These are phyloP conservation scores for Sminthurinus aureus DNA, from an alignment of 2,888 invertebrate genomes.

Conservation along the genomic window DNA sequence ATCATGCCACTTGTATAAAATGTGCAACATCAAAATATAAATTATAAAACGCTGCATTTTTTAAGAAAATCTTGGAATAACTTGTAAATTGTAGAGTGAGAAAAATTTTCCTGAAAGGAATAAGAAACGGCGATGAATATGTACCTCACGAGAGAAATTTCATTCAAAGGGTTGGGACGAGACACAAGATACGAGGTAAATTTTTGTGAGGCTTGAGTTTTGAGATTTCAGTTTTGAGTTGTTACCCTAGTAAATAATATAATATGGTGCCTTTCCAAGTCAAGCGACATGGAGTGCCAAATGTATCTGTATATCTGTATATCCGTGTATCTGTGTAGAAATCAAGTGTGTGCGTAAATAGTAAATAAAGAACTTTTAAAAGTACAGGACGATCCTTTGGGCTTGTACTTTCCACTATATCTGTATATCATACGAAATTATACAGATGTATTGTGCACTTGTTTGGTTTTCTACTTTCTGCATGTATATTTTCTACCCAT, in stretches of 20 bases:
- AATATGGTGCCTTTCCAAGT: too few species aligned
- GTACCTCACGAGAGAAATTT: not conserved
- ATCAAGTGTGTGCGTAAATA: not conserved
- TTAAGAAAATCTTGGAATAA: too few species aligned
- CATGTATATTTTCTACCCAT: too few species aligned
- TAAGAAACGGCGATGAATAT: not conserved
- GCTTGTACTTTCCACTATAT: too few species aligned
- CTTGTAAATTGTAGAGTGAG: too few species aligned
- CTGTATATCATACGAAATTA: too few species aligned
- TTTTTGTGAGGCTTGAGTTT: not conserved
- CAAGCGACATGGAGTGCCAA: not conserved
- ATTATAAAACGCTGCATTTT: too few species aligned
- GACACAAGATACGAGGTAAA: not conserved
- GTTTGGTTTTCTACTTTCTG: not conserved
- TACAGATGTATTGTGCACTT: too few species aligned
- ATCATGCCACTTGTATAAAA: not conserved
- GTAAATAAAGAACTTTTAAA: not conserved
- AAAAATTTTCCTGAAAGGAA: not conserved
- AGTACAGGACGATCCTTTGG: not conserved
- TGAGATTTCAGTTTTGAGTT: conserved; percentile 22
- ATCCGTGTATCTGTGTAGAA: not conserved
- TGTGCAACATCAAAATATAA: not conserved
- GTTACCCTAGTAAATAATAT: conserved; percentile 27
- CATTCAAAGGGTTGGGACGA: not conserved
- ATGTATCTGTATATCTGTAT: not conserved